Evolutionary conservation across 2,888 invertebrate genomes (phyloP), one percentile per base, ranked within the genome.

Genomic region (Galerucella calmariensis): DNA sequence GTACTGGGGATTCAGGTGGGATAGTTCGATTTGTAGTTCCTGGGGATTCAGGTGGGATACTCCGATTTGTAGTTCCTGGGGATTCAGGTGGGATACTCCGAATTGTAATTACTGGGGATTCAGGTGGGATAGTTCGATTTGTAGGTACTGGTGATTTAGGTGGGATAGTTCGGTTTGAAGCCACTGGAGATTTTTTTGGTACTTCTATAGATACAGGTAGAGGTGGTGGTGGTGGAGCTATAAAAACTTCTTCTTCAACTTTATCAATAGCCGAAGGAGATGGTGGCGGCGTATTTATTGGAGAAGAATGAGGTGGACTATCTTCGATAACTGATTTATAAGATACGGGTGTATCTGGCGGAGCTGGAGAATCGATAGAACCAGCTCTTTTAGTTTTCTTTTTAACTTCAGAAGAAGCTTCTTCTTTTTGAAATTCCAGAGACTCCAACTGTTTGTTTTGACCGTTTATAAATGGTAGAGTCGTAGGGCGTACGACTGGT

Each of bases 181-280:
- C 12, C 14, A 14, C 24, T 16, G 56, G 24, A 53, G 44, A 9
- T 20, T 48, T 20, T 20, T 48, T 41, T 20, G 20, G 56, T 10
- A 20, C 56, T 48, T 48, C 14, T 48, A 12, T 48, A 20, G 12
- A n/a, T 56, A 20, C 9, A 10, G 70, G 73, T 27, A 73, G 65
- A 65, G 73, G 70, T 12, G 78, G 77, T n/a, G 77, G 74, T 16
- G 74, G 51, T 14, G 71, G 53, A n/a, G 20, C 11, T 41, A 67
- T 58, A 27, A 27, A 46, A 53, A 41, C 20, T n/a, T 72, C 68
- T 10, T 72, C 16, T 56, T 56, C 56, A 10, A 20, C 3, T 56
- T 20, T 20, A 10, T 56, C 10, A 20, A 56, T 10, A 56, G 16
- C 9, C 20, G 16, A 20, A 51, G 51, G 51, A n/a, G 76, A 73